Percentiles rank a stretch among this genome's conserved stretches.
These are phyloP conservation scores for Adineta ricciae DNA, from an alignment of 2,888 invertebrate species.

Conservation along the genomic window DNA sequence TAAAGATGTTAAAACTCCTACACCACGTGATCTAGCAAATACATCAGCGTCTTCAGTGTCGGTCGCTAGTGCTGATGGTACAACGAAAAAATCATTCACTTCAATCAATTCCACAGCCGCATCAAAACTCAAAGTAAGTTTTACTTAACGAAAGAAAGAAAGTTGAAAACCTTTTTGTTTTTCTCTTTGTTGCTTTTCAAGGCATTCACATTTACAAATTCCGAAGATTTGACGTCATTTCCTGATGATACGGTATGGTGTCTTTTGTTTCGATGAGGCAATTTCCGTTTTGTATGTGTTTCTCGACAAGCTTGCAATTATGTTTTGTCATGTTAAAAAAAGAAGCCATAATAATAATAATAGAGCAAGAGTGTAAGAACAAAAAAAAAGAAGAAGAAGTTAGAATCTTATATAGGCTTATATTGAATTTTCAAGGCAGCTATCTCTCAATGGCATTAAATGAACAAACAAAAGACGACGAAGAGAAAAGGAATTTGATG, in stretches of 20 bases:
- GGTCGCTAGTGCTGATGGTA: neutral
- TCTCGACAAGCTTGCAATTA: neutral
- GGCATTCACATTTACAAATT: slow-evolving; percentile 20
- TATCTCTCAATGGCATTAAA: neutral
- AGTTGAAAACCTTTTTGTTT: neutral
- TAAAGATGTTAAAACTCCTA: slow-evolving; percentile 13
- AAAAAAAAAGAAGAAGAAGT: neutral
- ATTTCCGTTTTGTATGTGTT: neutral
- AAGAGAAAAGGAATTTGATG: neutral
- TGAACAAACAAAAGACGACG: no score
- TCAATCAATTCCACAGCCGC: neutral
- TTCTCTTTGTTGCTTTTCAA: neutral
- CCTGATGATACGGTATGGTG: slow-evolving; percentile 12
- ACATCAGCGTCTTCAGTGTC: neutral
- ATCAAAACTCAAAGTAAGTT: slow-evolving; percentile 11
- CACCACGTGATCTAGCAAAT: neutral
- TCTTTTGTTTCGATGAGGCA: slow-evolving; percentile 5
- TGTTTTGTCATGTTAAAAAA: neutral
- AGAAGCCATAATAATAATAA: neutral
- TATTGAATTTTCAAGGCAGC: neutral
- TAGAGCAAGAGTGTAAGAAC: neutral
- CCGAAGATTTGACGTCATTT: slow-evolving; percentile 12
- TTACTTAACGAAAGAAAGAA: neutral
- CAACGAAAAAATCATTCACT: neutral
- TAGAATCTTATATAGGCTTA: neutral